These are phyloP conservation scores for Anneissia japonica DNA, from an alignment of 35 echinoderm and acorn worm species.

Conservation along the genomic window DNA sequence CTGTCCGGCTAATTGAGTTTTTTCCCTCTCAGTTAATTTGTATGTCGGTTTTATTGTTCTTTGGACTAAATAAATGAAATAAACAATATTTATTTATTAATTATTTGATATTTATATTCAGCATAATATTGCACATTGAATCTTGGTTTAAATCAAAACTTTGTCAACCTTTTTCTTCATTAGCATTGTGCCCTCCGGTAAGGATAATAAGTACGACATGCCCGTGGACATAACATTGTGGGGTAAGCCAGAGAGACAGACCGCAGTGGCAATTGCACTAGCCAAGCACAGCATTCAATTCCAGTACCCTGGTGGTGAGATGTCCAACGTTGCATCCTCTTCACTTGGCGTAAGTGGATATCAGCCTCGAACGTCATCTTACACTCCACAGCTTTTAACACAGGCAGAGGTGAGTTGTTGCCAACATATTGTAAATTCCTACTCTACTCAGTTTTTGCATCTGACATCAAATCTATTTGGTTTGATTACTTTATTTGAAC, in stretches of 20 bases:
- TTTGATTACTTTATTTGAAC: no score
- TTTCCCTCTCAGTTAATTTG: no score
- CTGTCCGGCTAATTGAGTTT: no score
- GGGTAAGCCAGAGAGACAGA: constrained; percentile 44
- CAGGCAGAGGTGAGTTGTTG: neutral
- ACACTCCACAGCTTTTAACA: neutral
- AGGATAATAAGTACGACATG: constrained; percentile 59
- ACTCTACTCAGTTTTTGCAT: no score
- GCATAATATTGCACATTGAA: no score
- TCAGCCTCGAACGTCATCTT: neutral
- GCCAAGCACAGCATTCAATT: neutral
- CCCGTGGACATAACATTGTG: constrained; percentile 79
- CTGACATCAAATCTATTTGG: no score
- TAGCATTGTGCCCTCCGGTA: constrained; percentile 68
- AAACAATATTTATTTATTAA: no score
- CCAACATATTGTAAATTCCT: no score
- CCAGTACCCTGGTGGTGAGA: neutral
- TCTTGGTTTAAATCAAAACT: neutral
- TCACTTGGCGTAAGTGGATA: neutral
- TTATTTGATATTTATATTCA: no score
- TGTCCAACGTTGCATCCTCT: neutral
- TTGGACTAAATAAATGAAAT: no score
- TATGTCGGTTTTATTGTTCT: no score
- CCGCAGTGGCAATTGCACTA: neutral
- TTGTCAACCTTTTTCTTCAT: constrained; percentile 8